Base-by-base conservation (phyloP, 2,888 invertebrate genomes). In the Dinocampus coccinellae region DNA sequence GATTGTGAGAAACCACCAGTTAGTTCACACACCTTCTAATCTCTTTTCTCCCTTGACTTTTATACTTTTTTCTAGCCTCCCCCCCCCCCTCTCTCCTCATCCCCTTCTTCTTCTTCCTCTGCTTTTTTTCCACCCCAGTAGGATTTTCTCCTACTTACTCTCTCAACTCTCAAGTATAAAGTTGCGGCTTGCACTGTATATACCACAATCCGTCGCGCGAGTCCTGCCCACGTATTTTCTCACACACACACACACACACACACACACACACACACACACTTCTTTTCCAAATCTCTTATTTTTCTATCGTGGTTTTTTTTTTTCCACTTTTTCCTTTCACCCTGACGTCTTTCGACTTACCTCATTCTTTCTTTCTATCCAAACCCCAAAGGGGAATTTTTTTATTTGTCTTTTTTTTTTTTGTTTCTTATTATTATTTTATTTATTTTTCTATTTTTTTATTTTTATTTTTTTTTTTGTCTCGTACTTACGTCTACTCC, bases 1-100 rank as follows among this genome's bases (percentile, higher is more conserved):
- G 66, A 66, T 67, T 65, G 61, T 42, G 72, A 63, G 60, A 72
- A 68, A 72, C 72, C 34, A 55, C 63, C 39, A 55, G 68, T 63
- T 68, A 68, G 47, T 57, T 61, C 57, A 62, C 55, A 68, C 60
- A 70, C 57, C 67, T 72, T 68, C 67, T 72, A 68, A 72, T 68
- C 72, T 63, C 61, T 42, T 36, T 26, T 10, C 39, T 24, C 26
- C 42, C 68, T 58, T 24, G 16, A 57, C 47, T 47, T 47, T 16
- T 1, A 16, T n/a, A 16, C 47, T n/a, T 16, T 1, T 10, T 10
- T 10, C 36, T 10, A 4, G 3, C 33, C 33, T 7, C 33, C 61
- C 36, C 33, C 29, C 61, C 36, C 3, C 9, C 60, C n/a, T n/a
- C n/a, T n/a, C n/a, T n/a, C n/a, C n/a, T n/a, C n/a, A n/a, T n/a